phyloP scores from a whole-genome alignment of 2,113 vertebrate species.

The Camelus dromedarius region DNA sequence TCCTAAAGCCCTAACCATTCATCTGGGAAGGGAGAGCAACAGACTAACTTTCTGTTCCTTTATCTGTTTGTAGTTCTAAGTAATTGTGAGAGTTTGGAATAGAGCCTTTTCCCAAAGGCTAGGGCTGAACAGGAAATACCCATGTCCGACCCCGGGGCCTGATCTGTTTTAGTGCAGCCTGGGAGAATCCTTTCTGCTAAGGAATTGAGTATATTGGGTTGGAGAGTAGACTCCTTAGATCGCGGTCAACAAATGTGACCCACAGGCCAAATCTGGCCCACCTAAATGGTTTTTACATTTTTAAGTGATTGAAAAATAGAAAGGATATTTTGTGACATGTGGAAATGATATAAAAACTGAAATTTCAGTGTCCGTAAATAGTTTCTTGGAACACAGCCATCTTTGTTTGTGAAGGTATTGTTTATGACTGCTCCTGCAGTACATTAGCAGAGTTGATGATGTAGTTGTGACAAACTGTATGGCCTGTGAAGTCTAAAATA shows the following conservation, averaged over 20 bases:
- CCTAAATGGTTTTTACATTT: neutral
- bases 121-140: neutral
- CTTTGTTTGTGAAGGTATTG: neutral
- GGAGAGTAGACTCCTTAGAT: neutral
- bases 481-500: neutral
- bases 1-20: neutral
- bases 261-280: neutral
- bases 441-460: neutral
- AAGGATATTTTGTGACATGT: neutral
- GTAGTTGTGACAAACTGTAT: neutral
- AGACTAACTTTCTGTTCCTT: neutral
- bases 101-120: neutral
- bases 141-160: neutral
- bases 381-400: neutral
- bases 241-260: neutral
- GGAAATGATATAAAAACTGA: neutral
- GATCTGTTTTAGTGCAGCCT: neutral
- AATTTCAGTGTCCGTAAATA: neutral
- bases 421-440: neutral
- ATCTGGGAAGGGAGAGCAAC: neutral
- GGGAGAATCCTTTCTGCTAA: constrained; percentile 7
- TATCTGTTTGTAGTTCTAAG: neutral
- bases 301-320: neutral
- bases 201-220: neutral
- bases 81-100: neutral